These are phyloP conservation scores for Perdita meconis DNA, from an alignment of 2,888 invertebrate genomes.

Conservation along the genomic window DNA sequence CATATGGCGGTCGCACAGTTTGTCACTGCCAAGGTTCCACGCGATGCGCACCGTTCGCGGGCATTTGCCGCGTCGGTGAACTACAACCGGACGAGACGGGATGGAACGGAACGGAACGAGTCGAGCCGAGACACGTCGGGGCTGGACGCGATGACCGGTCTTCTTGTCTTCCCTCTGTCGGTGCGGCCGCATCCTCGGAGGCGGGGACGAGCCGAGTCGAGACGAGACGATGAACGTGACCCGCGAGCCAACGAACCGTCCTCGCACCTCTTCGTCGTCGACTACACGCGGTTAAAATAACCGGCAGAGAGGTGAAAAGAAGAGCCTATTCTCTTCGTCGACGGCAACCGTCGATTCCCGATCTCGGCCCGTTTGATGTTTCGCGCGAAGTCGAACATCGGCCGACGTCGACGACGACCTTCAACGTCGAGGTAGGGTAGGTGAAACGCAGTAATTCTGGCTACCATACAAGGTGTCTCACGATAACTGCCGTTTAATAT, in stretches of 20 bases:
- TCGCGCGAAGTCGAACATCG: no score
- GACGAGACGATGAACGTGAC: slow-evolving; percentile 67
- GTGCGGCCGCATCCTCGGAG: slow-evolving; percentile 60
- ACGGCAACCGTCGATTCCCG: no score
- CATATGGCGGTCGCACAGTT: slow-evolving; percentile 32
- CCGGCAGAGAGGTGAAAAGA: slow-evolving; percentile 26
- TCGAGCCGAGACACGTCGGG: neutral
- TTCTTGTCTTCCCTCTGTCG: slow-evolving; percentile 20
- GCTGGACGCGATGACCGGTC: slow-evolving; percentile 37
- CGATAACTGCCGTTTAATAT: no score
- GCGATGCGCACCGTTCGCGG: slow-evolving; percentile 3
- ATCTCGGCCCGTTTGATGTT: no score
- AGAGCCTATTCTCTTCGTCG: no score
- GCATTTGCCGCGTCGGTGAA: slow-evolving; percentile 15
- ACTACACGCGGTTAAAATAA: slow-evolving; percentile 44
- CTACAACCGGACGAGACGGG: neutral
- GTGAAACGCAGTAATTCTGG: no score
- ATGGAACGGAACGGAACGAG: no score
- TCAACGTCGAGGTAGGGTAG: no score
- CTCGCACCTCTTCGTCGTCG: slow-evolving; percentile 29
- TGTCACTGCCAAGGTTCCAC: slow-evolving; percentile 60
- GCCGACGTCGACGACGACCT: no score
- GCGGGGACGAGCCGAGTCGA: slow-evolving; percentile 21
- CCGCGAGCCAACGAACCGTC: slow-evolving; percentile 60
- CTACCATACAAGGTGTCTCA: no score